A percentile compares a stretch with the other conserved stretches of the same genome.
Evolutionary conservation across 2,113 vertebrate genomes (phyloP).

Genomic region (Calonectris borealis): DNA sequence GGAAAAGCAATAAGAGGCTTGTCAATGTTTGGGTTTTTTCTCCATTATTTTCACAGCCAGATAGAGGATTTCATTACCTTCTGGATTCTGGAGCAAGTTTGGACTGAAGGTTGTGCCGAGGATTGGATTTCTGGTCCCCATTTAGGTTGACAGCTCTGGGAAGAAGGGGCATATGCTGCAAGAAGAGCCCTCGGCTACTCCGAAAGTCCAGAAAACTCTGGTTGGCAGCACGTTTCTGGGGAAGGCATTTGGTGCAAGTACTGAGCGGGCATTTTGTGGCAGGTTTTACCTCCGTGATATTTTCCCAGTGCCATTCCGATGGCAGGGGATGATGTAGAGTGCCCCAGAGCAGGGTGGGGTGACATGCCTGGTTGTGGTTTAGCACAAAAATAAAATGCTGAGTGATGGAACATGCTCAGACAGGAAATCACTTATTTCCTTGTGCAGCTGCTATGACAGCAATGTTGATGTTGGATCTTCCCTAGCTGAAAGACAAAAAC

Average conservation of each 20-base stretch:
- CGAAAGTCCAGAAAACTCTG: not conserved
- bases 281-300: not conserved
- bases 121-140: not conserved
- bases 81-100: not conserved
- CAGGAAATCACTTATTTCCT: constrained; percentile 41
- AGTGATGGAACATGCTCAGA: not conserved
- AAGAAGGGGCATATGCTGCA: not conserved
- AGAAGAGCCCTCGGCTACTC: not conserved
- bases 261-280: not conserved
- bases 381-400: not conserved
- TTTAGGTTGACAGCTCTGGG: not conserved
- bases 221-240: not conserved
- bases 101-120: not conserved
- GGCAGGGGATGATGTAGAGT: not conserved
- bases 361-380: not conserved
- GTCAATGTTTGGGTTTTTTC: fast-evolving
- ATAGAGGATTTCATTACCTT: not conserved
- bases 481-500: not conserved
- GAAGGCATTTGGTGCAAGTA: not conserved
- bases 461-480: constrained; percentile 16
- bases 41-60: not conserved
- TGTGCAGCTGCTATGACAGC: not conserved
- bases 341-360: not conserved
- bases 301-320: not conserved
- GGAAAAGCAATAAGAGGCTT: not conserved